Evolutionary conservation across 2,113 vertebrate genomes (phyloP).

Genomic region (Danionella cerebrum): DNA sequence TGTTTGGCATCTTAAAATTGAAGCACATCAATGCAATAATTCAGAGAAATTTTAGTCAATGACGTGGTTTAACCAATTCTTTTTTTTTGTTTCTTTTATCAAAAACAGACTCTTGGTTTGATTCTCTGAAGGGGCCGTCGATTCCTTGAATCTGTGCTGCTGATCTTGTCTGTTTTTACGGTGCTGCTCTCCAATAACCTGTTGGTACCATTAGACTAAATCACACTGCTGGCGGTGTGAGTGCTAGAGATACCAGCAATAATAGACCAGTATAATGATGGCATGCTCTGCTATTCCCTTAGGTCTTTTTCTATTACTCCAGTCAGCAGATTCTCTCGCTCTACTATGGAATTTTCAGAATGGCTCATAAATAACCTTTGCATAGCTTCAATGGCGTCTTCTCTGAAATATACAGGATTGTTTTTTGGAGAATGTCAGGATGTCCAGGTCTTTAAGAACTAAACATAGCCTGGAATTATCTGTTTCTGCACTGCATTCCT

Average conservation of each 20-base stretch:
- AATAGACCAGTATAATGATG: conserved; percentile 63
- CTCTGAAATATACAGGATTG: conserved; percentile 47
- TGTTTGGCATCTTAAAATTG: no score
- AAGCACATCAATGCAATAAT: no score
- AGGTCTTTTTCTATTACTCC: conserved; percentile 50
- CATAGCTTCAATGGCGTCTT: conserved; percentile 44
- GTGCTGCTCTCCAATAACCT: conserved; percentile 50
- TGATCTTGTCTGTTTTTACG: conserved; percentile 42
- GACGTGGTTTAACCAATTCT: no score
- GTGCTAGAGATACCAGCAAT: conserved; percentile 56
- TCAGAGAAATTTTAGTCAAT: no score
- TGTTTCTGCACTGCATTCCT: conserved; percentile 36
- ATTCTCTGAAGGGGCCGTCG: no score
- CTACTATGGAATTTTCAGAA: conserved; percentile 45
- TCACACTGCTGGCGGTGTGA: conserved; percentile 42
- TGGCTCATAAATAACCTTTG: conserved; percentile 63
- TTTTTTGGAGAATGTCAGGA: conserved; percentile 33
- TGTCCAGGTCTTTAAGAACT: background rate
- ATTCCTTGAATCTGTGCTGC: no score
- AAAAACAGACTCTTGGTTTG: no score
- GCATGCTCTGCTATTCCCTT: conserved; percentile 50
- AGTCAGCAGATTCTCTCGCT: conserved; percentile 56
- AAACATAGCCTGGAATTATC: conserved; percentile 8
- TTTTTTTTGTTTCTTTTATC: no score
- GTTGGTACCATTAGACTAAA: conserved; percentile 48